Evolutionary conservation across 1,140 invertebrate genomes (phyloP).

Genomic region (Drepana arcuata): DNA sequence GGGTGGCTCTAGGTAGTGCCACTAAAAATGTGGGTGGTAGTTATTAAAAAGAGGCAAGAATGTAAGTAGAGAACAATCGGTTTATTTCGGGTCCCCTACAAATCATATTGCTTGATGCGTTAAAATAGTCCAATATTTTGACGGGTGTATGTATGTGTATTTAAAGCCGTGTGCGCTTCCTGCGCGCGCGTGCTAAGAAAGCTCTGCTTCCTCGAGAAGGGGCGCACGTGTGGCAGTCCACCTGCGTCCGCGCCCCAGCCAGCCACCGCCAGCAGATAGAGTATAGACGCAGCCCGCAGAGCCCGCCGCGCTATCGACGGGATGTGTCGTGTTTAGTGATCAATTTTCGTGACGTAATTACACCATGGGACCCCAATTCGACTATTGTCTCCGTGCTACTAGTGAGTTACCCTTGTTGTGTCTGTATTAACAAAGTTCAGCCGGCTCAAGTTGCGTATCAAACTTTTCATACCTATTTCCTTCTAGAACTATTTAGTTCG

Average conservation of each 20-base stretch:
- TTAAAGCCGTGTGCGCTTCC: no score
- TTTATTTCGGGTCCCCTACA: no score
- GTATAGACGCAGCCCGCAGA: slow-evolving; percentile 44
- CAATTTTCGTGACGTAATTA: slow-evolving; percentile 22
- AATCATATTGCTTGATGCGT: no score
- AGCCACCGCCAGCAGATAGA: slow-evolving; percentile 11
- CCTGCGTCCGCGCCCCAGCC: slow-evolving; percentile 38
- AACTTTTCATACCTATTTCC: no score
- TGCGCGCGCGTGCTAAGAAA: slow-evolving; percentile 55
- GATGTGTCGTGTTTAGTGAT: slow-evolving; percentile 60
- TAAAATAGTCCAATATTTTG: no score
- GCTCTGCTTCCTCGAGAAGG: slow-evolving; percentile 52
- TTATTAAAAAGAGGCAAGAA: no score
- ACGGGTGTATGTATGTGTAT: no score
- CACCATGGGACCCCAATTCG: slow-evolving; percentile 62
- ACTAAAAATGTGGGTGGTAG: no score
- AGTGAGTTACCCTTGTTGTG: slow-evolving; percentile 37
- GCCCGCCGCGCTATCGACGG: slow-evolving; percentile 43
- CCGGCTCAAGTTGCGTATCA: slow-evolving; percentile 4
- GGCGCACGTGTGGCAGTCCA: slow-evolving; percentile 50
- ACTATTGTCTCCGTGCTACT: slow-evolving; percentile 59
- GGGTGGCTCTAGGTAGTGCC: no score
- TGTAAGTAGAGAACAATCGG: no score
- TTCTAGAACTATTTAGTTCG: no score
- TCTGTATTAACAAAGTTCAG: slow-evolving; percentile 9